Evolutionary conservation across 2,888 invertebrate genomes (phyloP).

Genomic region (Melinopterus prodromus): DNA sequence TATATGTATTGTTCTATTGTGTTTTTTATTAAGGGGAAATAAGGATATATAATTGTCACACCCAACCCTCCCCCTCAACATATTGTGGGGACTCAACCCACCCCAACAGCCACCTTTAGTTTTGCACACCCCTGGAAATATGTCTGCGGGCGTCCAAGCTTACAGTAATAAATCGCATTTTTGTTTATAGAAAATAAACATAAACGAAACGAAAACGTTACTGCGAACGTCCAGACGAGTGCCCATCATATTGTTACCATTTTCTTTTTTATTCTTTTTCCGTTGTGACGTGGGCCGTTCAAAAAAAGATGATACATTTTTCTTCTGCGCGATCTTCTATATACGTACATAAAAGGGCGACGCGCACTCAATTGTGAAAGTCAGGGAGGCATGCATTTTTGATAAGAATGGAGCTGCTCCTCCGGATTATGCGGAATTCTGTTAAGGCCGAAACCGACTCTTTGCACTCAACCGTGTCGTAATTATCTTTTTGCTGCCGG

Average conservation of each 20-base stretch:
- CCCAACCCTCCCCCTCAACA: too few species aligned
- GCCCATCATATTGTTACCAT: not conserved
- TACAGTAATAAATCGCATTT: too few species aligned
- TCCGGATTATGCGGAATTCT: constrained; percentile 4
- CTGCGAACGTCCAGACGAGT: not conserved
- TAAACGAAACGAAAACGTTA: not conserved
- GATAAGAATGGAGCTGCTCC: constrained; percentile 28
- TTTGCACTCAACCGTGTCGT: not conserved
- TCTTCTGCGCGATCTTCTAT: constrained; percentile 5
- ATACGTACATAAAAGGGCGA: not conserved
- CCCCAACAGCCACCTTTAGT: too few species aligned
- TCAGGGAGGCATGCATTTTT: constrained; percentile 36
- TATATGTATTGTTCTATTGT: too few species aligned
- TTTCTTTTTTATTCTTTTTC: not conserved
- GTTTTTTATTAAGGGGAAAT: too few species aligned
- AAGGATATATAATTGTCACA: too few species aligned
- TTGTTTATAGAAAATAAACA: too few species aligned
- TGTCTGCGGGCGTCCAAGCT: too few species aligned
- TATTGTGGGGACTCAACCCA: too few species aligned
- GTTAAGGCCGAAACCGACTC: not conserved
- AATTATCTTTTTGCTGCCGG: not conserved
- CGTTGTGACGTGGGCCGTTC: not conserved
- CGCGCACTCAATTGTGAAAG: constrained; percentile 30
- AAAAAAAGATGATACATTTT: constrained; percentile 30
- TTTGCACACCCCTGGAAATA: too few species aligned